Conservation (phyloP, 2,888 invertebrate species). For the Tetramorium bicarinatum region DNA sequence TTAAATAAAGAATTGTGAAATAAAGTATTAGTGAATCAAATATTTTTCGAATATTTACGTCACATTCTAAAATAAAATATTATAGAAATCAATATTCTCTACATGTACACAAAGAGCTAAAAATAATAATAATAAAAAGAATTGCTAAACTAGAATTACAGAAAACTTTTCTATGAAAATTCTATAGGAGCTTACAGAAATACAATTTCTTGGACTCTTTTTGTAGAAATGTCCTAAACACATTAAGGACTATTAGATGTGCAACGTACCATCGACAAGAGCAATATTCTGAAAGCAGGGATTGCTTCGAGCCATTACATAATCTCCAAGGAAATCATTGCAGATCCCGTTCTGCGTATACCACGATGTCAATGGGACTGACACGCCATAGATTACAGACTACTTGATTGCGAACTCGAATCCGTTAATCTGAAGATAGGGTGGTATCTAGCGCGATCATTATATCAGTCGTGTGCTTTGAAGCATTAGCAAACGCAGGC, state of each 20-base stretch:
- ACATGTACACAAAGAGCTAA: background rate
- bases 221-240: background rate
- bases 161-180: background rate
- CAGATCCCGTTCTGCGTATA: constrained; percentile 29
- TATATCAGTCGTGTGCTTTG: constrained; percentile 51
- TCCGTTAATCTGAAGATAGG: constrained; percentile 47
- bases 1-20: background rate
- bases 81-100: background rate
- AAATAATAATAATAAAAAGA: background rate
- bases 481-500: constrained; percentile 38
- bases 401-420: constrained; percentile 41
- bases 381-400: constrained; percentile 53
- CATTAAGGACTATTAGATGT: background rate
- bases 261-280: constrained; percentile 2
- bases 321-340: constrained; percentile 66
- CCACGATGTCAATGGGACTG: constrained; percentile 49
- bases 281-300: constrained; percentile 45
- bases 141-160: background rate
- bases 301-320: constrained; percentile 54
- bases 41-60: background rate
- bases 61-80: background rate
- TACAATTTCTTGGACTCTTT: background rate
- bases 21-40: background rate
- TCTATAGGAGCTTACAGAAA: background rate
- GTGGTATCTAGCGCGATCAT: constrained; percentile 43